Evolutionary conservation across 2,797 vertebrate genomes (phyloP).

Genomic region (Sebastes kiyomatsui): DNA sequence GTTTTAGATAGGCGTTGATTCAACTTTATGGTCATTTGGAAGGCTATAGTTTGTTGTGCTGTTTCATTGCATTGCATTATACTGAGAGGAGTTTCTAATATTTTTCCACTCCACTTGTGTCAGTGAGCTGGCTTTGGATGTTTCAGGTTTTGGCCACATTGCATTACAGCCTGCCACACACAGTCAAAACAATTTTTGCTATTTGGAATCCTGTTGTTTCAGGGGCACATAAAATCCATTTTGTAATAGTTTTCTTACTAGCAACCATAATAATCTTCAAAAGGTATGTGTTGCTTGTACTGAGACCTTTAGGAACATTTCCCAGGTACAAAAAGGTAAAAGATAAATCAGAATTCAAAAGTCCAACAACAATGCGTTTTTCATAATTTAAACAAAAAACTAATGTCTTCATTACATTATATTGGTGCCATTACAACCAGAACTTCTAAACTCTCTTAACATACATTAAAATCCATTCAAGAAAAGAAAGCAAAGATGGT

Average conservation of each 20-base stretch:
- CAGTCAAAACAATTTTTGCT: background rate
- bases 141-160: background rate
- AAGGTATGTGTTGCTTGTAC: too few relatives aligned
- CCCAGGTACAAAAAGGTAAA: too few relatives aligned
- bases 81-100: background rate
- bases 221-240: background rate
- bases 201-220: background rate
- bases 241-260: too few relatives aligned
- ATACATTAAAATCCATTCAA: background rate
- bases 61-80: background rate
- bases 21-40: background rate
- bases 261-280: too few relatives aligned
- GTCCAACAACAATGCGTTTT: background rate
- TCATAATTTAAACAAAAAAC: background rate
- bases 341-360: background rate
- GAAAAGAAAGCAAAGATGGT: background rate
- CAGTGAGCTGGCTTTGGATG: background rate
- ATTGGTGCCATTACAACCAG: background rate
- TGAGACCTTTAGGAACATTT: too few relatives aligned
- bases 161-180: background rate
- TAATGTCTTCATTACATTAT: background rate
- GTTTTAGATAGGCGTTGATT: background rate
- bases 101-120: background rate
- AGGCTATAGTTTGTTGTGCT: background rate
- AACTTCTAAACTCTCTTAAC: too few relatives aligned